These are phyloP conservation scores for Microtus pennsylvanicus DNA, from an alignment of 2,113 vertebrate species.

Conservation along the genomic window DNA sequence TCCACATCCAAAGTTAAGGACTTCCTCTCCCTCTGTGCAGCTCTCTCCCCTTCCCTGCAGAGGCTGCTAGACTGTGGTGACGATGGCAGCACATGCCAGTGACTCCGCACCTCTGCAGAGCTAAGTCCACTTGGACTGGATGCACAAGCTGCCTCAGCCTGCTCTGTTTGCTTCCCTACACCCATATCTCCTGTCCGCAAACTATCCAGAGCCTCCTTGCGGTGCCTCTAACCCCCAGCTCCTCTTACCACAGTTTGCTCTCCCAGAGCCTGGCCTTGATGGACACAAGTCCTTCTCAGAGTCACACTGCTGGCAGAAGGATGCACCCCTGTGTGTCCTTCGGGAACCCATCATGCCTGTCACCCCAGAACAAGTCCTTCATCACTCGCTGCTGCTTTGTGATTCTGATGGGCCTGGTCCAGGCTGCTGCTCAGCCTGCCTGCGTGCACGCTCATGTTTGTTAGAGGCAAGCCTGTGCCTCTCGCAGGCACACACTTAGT, in stretches of 20 bases:
- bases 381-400: rapidly evolving
- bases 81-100: rapidly evolving
- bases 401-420: background rate
- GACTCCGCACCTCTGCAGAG: background rate
- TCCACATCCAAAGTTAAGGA: background rate
- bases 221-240: background rate
- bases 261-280: background rate
- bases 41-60: background rate
- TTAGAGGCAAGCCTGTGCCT: background rate
- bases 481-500: background rate
- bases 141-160: rapidly evolving
- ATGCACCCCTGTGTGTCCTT: background rate
- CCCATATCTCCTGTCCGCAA: background rate
- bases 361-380: background rate
- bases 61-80: background rate
- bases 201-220: background rate
- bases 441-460: no score
- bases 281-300: background rate
- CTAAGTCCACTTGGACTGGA: background rate
- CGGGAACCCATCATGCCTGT: background rate
- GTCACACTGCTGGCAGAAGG: background rate
- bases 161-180: background rate
- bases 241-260: background rate
- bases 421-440: background rate
- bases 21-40: background rate